These are phyloP conservation scores for Spondyliosoma cantharus DNA, from an alignment of 2,797 vertebrate genomes.

Conservation along the genomic window DNA sequence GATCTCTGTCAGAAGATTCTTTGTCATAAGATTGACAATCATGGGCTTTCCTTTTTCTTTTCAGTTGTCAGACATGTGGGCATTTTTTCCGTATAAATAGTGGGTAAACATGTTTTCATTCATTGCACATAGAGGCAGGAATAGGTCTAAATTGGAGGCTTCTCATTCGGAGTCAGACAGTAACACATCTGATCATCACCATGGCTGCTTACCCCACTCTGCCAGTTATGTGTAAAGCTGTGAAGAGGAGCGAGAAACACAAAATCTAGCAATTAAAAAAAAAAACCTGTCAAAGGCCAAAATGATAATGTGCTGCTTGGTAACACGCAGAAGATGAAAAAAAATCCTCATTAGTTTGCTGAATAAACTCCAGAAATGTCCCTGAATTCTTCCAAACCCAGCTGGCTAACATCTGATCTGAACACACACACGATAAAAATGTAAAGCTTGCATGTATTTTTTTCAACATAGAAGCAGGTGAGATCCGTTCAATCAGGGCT, in stretches of 20 bases:
- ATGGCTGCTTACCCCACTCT: constrained; percentile 46
- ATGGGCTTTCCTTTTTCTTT: not conserved
- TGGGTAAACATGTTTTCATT: not conserved
- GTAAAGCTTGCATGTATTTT: constrained; percentile 5
- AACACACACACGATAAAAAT: constrained; percentile 1
- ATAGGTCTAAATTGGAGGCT: constrained; percentile 2
- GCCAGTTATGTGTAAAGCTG: constrained; percentile 52
- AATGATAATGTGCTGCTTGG: constrained; percentile 7
- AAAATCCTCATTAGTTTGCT: not conserved
- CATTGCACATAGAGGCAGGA: not conserved
- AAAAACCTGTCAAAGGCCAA: constrained; percentile 6
- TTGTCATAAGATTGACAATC: not conserved
- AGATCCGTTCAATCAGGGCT: constrained; percentile 35
- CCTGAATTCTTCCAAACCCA: not conserved
- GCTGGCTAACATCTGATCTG: not conserved
- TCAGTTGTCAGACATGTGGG: not conserved
- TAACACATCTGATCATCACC: constrained; percentile 59
- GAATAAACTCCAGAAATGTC: not conserved
- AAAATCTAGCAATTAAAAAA: constrained; percentile 35
- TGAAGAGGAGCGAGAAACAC: constrained; percentile 57
- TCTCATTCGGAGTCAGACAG: constrained; percentile 44
- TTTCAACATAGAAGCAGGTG: constrained; percentile 31
- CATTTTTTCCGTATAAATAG: not conserved
- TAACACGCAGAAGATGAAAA: not conserved
- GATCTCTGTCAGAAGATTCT: not conserved